Evolutionary conservation across 2,113 vertebrate species (phyloP).

Genomic region (Salminus brasiliensis): DNA sequence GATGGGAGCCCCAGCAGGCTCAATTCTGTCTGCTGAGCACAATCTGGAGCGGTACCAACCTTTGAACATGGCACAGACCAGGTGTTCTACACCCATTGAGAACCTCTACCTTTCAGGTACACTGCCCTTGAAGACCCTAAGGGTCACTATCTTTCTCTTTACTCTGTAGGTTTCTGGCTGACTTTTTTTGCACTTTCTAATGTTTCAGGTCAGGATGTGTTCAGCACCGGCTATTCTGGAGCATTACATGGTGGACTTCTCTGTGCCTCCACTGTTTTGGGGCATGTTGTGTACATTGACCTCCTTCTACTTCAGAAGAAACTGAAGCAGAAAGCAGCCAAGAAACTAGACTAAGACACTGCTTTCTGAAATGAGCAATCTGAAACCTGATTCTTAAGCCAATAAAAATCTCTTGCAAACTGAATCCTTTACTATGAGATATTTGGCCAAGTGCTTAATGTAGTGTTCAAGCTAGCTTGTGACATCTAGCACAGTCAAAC

Average conservation of each 20-base stretch:
- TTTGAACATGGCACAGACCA: not conserved
- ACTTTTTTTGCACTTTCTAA: not conserved
- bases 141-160: too few species aligned
- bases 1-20: not conserved
- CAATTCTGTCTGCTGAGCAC: slow-evolving; percentile 27
- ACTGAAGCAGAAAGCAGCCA: not conserved
- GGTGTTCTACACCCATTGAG: slow-evolving; percentile 14
- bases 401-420: not conserved
- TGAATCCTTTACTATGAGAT: not conserved
- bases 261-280: slow-evolving; percentile 18
- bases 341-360: slow-evolving; percentile 13
- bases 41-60: not conserved
- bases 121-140: not conserved
- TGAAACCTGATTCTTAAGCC: not conserved
- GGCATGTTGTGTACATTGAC: not conserved
- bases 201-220: slow-evolving; percentile 10
- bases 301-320: not conserved
- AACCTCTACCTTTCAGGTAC: slow-evolving; percentile 1
- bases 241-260: slow-evolving; percentile 18
- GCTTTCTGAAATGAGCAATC: not conserved
- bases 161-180: not conserved
- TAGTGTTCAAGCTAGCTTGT: too few species aligned
- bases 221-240: not conserved
- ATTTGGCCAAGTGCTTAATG: too few species aligned
- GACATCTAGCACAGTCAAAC: too few species aligned